Evolutionary conservation across 2,113 vertebrate species (phyloP).

Genomic region (Pachypanchax playfairii): DNA sequence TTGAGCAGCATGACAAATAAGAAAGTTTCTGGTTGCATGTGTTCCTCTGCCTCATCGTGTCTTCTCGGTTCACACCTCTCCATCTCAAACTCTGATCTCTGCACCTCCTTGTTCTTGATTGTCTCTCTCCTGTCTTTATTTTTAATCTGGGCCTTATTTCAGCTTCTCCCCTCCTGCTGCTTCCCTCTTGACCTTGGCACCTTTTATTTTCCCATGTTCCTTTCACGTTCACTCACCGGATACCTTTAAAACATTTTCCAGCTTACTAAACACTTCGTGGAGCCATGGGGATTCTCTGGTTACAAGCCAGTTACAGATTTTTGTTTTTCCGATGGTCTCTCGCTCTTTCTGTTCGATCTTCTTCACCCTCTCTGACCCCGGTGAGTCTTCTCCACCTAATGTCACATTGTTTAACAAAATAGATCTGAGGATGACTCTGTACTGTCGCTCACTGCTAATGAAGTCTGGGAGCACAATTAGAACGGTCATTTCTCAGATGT

Average conservation of each 20-base stretch:
- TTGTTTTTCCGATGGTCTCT: neutral
- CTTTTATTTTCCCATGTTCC: neutral
- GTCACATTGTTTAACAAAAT: slow-evolving; percentile 13
- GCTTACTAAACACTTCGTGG: neutral
- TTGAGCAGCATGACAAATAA: slow-evolving; percentile 16
- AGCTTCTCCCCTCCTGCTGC: neutral
- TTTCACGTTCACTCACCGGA: rapidly evolving
- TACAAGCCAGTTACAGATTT: slow-evolving; percentile 5
- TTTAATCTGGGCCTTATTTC: slow-evolving; percentile 4
- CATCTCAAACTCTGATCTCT: slow-evolving; percentile 3
- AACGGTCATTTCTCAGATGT: neutral
- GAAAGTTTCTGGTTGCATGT: neutral
- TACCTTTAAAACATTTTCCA: neutral
- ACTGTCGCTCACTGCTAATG: slow-evolving; percentile 1
- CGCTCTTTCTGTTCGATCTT: neutral
- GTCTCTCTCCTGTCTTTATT: slow-evolving; percentile 5
- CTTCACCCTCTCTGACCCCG: neutral
- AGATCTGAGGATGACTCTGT: slow-evolving; percentile 5
- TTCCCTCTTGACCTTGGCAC: neutral
- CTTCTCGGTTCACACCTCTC: slow-evolving; percentile 4
- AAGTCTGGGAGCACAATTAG: slow-evolving; percentile 17
- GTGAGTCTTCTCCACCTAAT: neutral
- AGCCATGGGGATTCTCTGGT: neutral
- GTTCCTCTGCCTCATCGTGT: neutral
- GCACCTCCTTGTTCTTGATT: slow-evolving; percentile 1